These are phyloP conservation scores for Pseudomyrmex flavicornis DNA, from an alignment of 1,140 invertebrate genomes.

Conservation along the genomic window DNA sequence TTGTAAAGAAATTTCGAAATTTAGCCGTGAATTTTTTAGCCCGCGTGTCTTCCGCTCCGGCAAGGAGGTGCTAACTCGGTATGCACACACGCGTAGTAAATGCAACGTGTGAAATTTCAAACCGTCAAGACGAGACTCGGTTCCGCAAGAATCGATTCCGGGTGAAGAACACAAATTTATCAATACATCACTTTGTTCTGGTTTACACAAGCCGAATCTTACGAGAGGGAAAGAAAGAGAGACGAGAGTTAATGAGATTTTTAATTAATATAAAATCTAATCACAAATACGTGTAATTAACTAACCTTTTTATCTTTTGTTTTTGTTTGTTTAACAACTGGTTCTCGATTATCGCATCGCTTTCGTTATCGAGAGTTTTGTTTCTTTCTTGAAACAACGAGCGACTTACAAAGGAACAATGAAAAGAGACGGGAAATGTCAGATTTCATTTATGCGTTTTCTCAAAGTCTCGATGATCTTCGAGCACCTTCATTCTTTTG, in stretches of 20 bases:
- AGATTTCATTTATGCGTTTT: not conserved
- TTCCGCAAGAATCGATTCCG: not conserved
- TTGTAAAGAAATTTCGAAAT: not conserved
- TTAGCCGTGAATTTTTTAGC: not conserved
- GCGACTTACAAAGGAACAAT: not conserved
- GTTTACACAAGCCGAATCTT: too few species aligned
- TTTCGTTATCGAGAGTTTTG: too few species aligned
- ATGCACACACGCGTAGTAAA: not conserved
- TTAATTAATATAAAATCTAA: too few species aligned
- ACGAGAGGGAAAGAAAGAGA: too few species aligned
- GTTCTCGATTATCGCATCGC: too few species aligned
- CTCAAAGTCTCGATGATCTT: conserved; percentile 17
- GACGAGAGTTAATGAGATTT: too few species aligned
- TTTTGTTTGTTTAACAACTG: too few species aligned
- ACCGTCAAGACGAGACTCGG: not conserved
- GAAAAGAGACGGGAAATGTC: not conserved
- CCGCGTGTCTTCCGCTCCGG: not conserved
- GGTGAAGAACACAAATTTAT: not conserved
- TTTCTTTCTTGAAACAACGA: not conserved
- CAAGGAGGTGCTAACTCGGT: not conserved
- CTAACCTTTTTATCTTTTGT: too few species aligned
- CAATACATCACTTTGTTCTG: too few species aligned
- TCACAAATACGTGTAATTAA: too few species aligned
- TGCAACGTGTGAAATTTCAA: conserved; percentile 62
- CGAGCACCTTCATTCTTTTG: conserved; percentile 22